Evolutionary conservation across 2,888 invertebrate genomes (phyloP), one percentile per base, ranked within the genome.

Genomic region (Campopleginae sp.): DNA sequence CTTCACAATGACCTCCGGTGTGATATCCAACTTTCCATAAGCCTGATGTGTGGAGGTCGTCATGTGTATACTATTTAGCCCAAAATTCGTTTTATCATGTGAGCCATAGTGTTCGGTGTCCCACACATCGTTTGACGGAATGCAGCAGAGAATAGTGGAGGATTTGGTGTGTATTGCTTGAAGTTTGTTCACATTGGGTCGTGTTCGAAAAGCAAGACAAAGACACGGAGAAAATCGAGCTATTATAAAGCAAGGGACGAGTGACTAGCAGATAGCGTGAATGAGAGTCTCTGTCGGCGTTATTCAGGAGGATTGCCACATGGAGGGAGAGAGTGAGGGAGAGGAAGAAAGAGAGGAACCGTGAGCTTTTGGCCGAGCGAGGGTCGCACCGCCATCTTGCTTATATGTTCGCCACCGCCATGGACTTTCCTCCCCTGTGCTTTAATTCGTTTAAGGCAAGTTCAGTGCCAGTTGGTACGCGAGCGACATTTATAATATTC

Each of bases 401-500:
- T 54, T 66, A 76, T 66, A 76, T 76, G 38, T 76, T 66, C 74
- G 44, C 46, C 27, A 8, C 42, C 42, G 54, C 44, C 74, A 48
- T 78, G 31, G 75, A 33, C 83, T 74, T 33, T 58, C 65, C 51
- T 65, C 46, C 68, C 85, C 87, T 76, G 79, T 82, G 85, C 84
- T 87, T 89, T 90, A 90, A 90, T 90, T 89, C 86, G 89, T 86
- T 90, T 90, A 89, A 87, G 79, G 83, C 89, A 88, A 90, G 88
- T 90, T 89, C 88, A 89, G 86, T 86, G 88, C 86, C 87, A 86
- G 85, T 88, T 88, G 86, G 89, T 88, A 89, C 89, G 90, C 90
- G 89, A 87, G 86, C 72, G 82, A 83, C 79, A 87, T 86, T 80
- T 85, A 88, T 86, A 87, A 88, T 84, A 85, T 85, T 85, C 85